Base-by-base conservation (phyloP, 2,113 vertebrate species). In the Planiliza haematocheilus region DNA sequence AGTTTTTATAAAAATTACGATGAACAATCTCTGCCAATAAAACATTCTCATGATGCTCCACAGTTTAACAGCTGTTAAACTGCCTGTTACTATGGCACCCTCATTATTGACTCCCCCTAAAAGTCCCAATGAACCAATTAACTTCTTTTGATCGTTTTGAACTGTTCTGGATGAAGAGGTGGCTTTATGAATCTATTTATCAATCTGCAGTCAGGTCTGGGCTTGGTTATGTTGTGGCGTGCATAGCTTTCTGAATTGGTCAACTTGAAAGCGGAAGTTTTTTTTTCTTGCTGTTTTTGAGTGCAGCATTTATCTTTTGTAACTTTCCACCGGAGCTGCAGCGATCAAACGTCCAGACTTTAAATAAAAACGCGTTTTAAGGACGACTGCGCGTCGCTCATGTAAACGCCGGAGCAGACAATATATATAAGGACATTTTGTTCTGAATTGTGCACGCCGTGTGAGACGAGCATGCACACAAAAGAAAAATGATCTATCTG, bases 261-360 rank as follows among this genome's bases (percentile, higher is more conserved):
- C 88, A 79, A 86, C 76, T 75, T 85, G 82, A 91, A 92, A 93
- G 88, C 91, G 92, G 93, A 94, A 94, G 93, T 93, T 92, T n/a
- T 20, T 52, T 64, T 89, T 77, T 85, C 59, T 79, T 81, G 1
- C 24, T 39, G 3, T 51, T 51, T 57, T 77, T 81, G 81, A 81
- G 76, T 90, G 77, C 87, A 77, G 84, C 82, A 72, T 90, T 89
- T 45, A 51, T 84, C 86, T 94, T 94, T 93, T 88, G 91, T 93
- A 94, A 95, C 86, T 81, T 83, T 63, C 82, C 85, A 84, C 62
- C 65, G 65, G 72, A 70, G 67, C 80, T 34, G 78, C 78, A 70
- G 70, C n/a, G 74, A 74, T 56, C 63, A 70, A 83, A 77, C 12
- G 13, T 14, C 12, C 18, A 1, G 7, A n/a, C 0, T 34, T 51